A percentile compares a stretch with the other conserved stretches of the same genome.
Evolutionary conservation across 1,140 invertebrate species (phyloP).

Genomic region (Phymastichus coffea): DNA sequence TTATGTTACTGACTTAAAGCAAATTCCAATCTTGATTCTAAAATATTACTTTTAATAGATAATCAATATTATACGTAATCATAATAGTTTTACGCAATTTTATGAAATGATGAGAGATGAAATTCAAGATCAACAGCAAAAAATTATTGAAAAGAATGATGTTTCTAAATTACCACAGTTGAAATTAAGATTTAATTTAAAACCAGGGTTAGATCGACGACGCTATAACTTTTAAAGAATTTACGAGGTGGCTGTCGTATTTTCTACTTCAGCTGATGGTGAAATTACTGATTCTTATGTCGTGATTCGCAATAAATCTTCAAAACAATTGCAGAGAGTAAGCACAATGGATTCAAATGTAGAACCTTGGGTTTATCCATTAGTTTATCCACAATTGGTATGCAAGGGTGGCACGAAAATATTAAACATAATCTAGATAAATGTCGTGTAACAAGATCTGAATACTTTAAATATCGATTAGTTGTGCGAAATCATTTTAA

Average conservation of each 20-base stretch:
- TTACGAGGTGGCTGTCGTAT: background rate
- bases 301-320: background rate
- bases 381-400: too few relatives aligned
- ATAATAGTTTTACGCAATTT: too few relatives aligned
- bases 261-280: background rate
- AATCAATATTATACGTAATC: too few relatives aligned
- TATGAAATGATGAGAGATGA: too few relatives aligned
- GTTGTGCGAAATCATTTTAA: background rate
- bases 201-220: background rate
- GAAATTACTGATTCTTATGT: background rate
- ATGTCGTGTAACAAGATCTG: background rate
- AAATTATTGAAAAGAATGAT: too few relatives aligned
- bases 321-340: background rate
- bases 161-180: background rate
- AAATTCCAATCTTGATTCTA: too few relatives aligned
- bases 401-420: background rate
- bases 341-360: background rate
- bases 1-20: too few relatives aligned
- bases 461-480: background rate
- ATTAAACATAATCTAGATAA: background rate
- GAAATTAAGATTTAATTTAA: background rate
- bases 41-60: too few relatives aligned
- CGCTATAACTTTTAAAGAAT: background rate
- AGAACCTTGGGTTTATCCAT: too few relatives aligned
- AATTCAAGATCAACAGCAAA: too few relatives aligned